Base-by-base conservation (phyloP, 2,888 invertebrate genomes). In the Cabera pusaria region DNA sequence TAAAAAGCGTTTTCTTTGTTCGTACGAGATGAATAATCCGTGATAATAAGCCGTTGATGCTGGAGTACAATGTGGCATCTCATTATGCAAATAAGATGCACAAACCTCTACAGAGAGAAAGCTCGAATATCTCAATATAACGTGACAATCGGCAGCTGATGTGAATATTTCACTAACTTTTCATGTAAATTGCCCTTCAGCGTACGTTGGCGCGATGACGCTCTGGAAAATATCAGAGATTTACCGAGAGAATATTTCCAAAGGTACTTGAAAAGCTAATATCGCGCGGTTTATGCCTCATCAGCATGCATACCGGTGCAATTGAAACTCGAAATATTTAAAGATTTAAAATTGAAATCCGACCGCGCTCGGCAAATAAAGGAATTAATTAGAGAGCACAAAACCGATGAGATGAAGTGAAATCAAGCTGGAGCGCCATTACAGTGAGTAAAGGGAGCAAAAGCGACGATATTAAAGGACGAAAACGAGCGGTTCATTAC, bases 401-500 rank as follows among this genome's bases (percentile, higher is more conserved):
- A 69, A 74, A 72, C 64, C 69, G 64, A 75, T 58, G 69, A 65
- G 70, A 66, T 73, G 71, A 66, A 71, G 72, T 72, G 68, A 78
- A 83, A 82, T 80, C 73, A 72, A 78, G 74, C 71, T 62, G 54
- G 65, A 69, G 66, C 53, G 66, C 71, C 64, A 74, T 78, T 70
- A 77, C 61, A 61, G 66, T 69, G 74, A 77, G 74, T 73, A 74
- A 74, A 76, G 73, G 64, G 75, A 76, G 69, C 64, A 56, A 69
- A 76, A 82, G 71, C 78, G 74, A 79, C 64, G 64, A 79, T 83
- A 83, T 81, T 81, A 80, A 75, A 78, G 77, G 72, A 80, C 76
- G 84, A 79, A 79, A 86, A 86, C 81, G 86, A 81, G 77, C 82
- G 74, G 68, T 84, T 86, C 83, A 87, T 88, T 86, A 85, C 85